A percentile compares a stretch with the other conserved stretches of the same genome.
These are phyloP conservation scores for Ornithorhynchus anatinus DNA, from an alignment of 2,113 vertebrate species.

Conservation along the genomic window DNA sequence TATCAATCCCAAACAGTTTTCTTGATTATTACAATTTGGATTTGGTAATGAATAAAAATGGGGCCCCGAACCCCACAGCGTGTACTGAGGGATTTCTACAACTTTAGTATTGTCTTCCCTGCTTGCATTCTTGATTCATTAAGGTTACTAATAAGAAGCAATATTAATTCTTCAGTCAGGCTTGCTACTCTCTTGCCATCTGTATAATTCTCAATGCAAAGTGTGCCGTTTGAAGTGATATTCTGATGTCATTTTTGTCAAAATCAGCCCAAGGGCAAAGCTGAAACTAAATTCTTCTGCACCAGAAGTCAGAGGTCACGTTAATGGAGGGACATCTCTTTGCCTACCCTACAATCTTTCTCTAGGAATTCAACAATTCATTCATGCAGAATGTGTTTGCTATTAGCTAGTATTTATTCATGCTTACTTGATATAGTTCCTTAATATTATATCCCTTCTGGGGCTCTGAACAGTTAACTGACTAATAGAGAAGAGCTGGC, in stretches of 20 bases:
- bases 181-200: neutral
- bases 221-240: neutral
- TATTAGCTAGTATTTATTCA: neutral
- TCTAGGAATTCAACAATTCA: neutral
- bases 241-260: neutral
- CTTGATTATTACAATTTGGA: constrained; percentile 15
- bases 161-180: neutral
- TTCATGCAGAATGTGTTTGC: neutral
- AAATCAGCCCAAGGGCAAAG: neutral
- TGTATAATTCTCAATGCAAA: constrained; percentile 8
- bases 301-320: neutral
- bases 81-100: neutral
- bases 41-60: neutral
- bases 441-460: neutral
- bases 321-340: too few relatives aligned
- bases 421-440: neutral
- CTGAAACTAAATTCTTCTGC: neutral
- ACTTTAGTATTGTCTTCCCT: neutral
- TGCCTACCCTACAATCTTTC: neutral
- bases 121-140: neutral
- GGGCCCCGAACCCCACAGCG: constrained; percentile 1
- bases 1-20: constrained; percentile 1
- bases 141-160: constrained; percentile 11
- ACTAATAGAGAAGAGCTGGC: neutral
- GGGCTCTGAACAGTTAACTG: neutral